A percentile compares a stretch with the other conserved stretches of the same genome.
phyloP scores from a whole-genome alignment of 1,140 invertebrate species.

The Coptotermes formosanus region DNA sequence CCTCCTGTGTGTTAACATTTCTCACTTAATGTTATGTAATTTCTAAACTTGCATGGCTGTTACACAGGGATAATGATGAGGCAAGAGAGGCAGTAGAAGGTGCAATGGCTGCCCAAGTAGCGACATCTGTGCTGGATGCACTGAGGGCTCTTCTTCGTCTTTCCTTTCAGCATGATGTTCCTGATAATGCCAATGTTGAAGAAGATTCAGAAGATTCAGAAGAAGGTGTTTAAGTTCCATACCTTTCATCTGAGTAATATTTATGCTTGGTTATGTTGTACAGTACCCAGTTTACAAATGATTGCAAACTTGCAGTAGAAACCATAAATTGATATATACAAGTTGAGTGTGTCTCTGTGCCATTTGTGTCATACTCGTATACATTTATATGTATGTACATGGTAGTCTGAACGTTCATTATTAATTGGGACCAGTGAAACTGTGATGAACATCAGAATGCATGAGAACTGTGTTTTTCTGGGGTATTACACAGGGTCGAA shows the following conservation, averaged over 20 bases:
- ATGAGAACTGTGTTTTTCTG: no score
- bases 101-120: constrained; percentile 44
- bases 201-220: background rate
- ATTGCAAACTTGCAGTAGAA: background rate
- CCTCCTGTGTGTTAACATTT: no score
- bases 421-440: no score
- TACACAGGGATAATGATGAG: background rate
- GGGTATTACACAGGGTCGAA: no score
- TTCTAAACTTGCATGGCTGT: constrained; percentile 24
- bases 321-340: background rate
- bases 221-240: background rate
- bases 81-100: constrained; percentile 34
- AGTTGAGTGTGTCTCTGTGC: background rate
- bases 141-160: constrained; percentile 72
- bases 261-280: background rate
- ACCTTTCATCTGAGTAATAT: background rate
- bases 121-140: constrained; percentile 65
- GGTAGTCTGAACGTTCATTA: background rate
- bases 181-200: background rate
- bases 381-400: background rate
- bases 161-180: constrained; percentile 44
- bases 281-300: background rate
- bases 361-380: background rate
- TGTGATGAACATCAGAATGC: no score
- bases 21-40: background rate